A percentile compares a stretch with the other conserved stretches of the same genome.
phyloP scores from a whole-genome alignment of 2,113 vertebrate genomes.

The Ifrita kowaldi region DNA sequence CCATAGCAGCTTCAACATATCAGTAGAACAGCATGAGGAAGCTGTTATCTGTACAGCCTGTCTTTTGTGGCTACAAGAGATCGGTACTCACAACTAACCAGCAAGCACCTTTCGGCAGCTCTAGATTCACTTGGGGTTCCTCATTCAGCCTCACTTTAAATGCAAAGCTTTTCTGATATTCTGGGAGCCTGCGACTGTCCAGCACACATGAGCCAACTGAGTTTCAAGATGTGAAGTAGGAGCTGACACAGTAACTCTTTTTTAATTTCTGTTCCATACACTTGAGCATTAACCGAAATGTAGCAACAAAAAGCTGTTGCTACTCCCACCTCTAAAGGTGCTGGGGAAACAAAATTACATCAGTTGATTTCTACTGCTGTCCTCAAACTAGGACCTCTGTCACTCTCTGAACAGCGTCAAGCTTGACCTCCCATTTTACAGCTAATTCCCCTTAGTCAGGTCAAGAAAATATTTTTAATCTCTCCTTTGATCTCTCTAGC shows the following conservation, averaged over 20 bases:
- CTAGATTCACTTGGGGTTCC: not conserved
- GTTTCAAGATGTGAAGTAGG: not conserved
- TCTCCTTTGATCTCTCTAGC: not conserved
- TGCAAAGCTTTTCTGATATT: not conserved
- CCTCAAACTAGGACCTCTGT: not conserved
- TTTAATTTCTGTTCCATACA: not conserved
- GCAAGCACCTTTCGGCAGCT: not conserved
- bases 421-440: not conserved
- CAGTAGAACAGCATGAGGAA: not conserved
- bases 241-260: not conserved
- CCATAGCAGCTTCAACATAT: not conserved
- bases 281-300: not conserved
- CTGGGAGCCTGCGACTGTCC: not conserved
- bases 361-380: not conserved
- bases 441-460: not conserved
- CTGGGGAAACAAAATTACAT: not conserved
- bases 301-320: not conserved
- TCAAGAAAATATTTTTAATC: not conserved
- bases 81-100: not conserved
- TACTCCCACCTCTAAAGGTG: fast-evolving
- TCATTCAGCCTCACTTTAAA: not conserved
- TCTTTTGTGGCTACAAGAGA: not conserved
- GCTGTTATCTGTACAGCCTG: not conserved
- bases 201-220: not conserved
- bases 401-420: not conserved